A percentile compares a stretch with the other conserved stretches of the same genome.
phyloP scores from a whole-genome alignment of 2,797 vertebrate species.

The Falco peregrinus region DNA sequence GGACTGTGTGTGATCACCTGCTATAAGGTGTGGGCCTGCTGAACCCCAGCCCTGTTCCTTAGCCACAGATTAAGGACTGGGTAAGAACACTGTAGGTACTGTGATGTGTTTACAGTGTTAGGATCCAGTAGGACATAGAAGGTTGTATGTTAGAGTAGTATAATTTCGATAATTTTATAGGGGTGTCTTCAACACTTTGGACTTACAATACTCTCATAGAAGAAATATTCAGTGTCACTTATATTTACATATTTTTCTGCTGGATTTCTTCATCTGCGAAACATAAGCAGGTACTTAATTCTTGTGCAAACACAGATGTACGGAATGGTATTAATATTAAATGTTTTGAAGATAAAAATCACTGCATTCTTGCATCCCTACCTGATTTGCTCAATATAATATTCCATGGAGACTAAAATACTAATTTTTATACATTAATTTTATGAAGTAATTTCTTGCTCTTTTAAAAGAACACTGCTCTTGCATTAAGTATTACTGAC shows the following conservation, averaged over 20 bases:
- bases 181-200: neutral
- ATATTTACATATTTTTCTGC: neutral
- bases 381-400: neutral
- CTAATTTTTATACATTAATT: neutral
- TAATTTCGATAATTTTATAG: neutral
- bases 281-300: neutral
- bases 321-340: neutral
- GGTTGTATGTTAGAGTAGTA: neutral
- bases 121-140: neutral
- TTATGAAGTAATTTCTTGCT: neutral
- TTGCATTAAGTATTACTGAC: neutral
- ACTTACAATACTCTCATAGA: accelerated
- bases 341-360: neutral
- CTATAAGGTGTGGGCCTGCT: neutral
- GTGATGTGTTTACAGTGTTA: neutral
- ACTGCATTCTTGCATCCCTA: neutral
- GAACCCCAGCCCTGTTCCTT: neutral
- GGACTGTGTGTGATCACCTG: neutral
- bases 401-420: neutral
- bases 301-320: neutral
- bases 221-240: neutral
- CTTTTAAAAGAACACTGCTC: neutral
- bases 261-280: neutral
- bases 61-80: neutral
- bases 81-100: neutral